Evolutionary conservation across 1,140 invertebrate genomes (phyloP), one percentile per base, ranked within the genome.

Genomic region (Streblospio benedicti): DNA sequence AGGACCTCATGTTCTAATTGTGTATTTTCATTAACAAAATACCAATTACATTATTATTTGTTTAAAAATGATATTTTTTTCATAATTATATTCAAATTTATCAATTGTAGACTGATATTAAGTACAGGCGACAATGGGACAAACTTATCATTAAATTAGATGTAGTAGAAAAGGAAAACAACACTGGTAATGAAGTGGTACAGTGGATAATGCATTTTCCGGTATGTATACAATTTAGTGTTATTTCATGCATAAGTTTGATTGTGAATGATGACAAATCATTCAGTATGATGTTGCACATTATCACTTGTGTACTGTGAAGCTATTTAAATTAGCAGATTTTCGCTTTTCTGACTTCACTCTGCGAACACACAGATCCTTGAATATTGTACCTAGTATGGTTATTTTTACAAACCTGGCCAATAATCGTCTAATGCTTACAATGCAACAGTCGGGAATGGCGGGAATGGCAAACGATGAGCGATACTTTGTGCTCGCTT

Each of bases 121-220:
- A 77, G 14, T 80, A 74, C 61, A 69, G 79, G 56, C 77, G 77
- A 63, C 64, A 69, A 56, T 80, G 79, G 79, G 79, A 80, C 60
- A 69, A 71, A 47, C 65, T 77, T 12, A 75, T 79, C 14, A 69
- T 80, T 2, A 72, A 75, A 58, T 63, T 80, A 18, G 70, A 76
- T 41, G 59, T 78, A 50, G 63, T 80, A 23, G 78, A 80, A 32
- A 66, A 59, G 59, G 71, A 79, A 56, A 43, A 65, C 16, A 32
- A 65, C 27, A 63, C 71, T 28, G 69, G 67, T 23, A 72, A 69
- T 51, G 78, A 80, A 67, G 65, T 80, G 4, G 67, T 80, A 44
- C 77, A 80, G 64, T 80, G 79, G 79, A 66, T 79, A 27, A 79
- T 74, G 67, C 71, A 77, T 52, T 80, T 72, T 64, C 78, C 53